Base-by-base conservation (phyloP, 2,113 vertebrate species). In the Bos indicus region DNA sequence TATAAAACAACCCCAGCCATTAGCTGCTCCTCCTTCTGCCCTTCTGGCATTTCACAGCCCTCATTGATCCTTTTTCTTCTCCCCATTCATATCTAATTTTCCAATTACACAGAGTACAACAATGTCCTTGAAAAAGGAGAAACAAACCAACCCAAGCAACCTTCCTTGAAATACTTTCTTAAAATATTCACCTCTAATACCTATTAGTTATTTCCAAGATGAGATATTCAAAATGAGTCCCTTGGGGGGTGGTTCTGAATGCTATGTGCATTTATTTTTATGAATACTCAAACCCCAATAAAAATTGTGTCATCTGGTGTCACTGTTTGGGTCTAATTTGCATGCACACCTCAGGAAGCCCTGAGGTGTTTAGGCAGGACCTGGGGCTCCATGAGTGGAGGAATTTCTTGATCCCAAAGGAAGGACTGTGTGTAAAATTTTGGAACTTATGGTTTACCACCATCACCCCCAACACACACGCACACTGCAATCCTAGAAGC, bases 301-400 rank as follows among this genome's bases (percentile, higher is more conserved):
- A 97, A 97, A 97, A 84, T 77, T 86, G 62, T 60, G n/a, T 97
- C 77, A 94, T 93, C 43, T 91, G 30, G 62, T 93, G 28, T 95
- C 59, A 90, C 30, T 43, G 23, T 97, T 64, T 94, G 64, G 43
- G 21, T 90, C 26, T 95, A 91, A 88, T 97, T 97, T 95, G 77
- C 54, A 91, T 86, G n/a, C 43, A 93, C 2, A 71, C 57, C n/a
- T 85, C 17, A 92, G 84, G 90, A 97, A 96, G 54, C 56, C 84
- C 46, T 81, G 43, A 3, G 40, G 64, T 82, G n/a, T 10, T 88
- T 91, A 96, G 67, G 67, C 26, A 95, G 60, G 43, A 56, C 51
- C 57, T 85, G 25, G 33, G 33, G 64, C 57, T 95, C 81, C 40
- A 30, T 51, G 51, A 95, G 8, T 64, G 71, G 25, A 81, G 25